phyloP scores from a whole-genome alignment of 2,888 invertebrate genomes.

The Cantharis rufa region DNA sequence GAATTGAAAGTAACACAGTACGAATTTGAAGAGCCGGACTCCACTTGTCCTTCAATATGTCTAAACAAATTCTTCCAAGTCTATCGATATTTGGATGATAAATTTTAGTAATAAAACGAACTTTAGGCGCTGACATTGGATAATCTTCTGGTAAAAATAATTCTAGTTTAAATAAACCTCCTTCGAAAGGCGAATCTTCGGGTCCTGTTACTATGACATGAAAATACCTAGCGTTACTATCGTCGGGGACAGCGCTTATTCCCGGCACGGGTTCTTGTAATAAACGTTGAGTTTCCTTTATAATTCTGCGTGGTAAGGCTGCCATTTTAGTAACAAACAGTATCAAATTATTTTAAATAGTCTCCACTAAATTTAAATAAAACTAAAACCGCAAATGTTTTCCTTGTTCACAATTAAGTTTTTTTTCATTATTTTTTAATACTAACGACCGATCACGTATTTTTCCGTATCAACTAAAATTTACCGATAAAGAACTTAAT shows the following conservation, averaged over 20 bases:
- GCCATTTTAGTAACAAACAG: constrained; percentile 66
- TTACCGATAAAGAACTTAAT: constrained; percentile 24
- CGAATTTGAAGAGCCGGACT: constrained; percentile 99
- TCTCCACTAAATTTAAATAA: background rate
- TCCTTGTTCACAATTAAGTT: background rate
- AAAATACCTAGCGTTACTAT: constrained; percentile 96
- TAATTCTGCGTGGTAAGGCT: constrained; percentile 89
- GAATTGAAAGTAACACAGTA: constrained; percentile 97
- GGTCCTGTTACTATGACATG: constrained; percentile 96
- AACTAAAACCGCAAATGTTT: background rate
- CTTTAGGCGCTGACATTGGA: constrained; percentile 99
- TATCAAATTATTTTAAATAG: background rate
- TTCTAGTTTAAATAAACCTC: constrained; percentile 97
- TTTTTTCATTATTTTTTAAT: background rate
- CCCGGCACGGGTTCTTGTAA: constrained; percentile 99
- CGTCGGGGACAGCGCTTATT: constrained; percentile 95
- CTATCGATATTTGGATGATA: constrained; percentile 99
- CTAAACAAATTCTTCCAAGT: constrained; percentile 98
- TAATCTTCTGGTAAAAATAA: constrained; percentile 99
- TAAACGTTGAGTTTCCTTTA: constrained; percentile 97
- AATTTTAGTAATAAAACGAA: constrained; percentile 99
- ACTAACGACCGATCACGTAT: background rate
- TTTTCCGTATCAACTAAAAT: constrained; percentile 1
- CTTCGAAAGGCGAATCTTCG: constrained; percentile 97
- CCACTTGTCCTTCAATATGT: constrained; percentile 99